Conservation (phyloP, 2,888 invertebrate genomes). For the Lycia hirtaria region DNA sequence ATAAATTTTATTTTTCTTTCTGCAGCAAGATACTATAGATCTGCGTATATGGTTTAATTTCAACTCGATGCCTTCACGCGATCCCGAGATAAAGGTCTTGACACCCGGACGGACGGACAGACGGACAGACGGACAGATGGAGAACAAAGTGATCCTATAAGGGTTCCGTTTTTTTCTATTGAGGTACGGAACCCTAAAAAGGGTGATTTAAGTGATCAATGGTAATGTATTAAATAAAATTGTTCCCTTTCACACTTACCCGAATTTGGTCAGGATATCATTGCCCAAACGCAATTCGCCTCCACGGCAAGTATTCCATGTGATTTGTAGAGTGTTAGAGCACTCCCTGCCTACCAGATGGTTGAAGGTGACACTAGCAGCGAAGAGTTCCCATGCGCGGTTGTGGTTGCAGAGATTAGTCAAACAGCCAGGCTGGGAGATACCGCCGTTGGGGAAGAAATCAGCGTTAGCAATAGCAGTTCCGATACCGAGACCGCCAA, state of each 20-base stretch:
- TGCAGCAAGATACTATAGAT: too few species aligned
- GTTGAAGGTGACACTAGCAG: constrained; percentile 60
- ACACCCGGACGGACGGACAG: too few species aligned
- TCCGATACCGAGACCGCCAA: constrained; percentile 74
- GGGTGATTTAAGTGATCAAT: too few species aligned
- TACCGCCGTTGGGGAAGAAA: constrained; percentile 86
- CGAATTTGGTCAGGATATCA: constrained; percentile 51
- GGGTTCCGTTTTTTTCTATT: too few species aligned
- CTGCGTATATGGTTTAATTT: too few species aligned
- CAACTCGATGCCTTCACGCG: too few species aligned
- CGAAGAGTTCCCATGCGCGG: constrained; percentile 67
- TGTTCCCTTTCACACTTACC: constrained; percentile 46
- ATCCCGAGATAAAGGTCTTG: too few species aligned
- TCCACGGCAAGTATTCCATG: constrained; percentile 60
- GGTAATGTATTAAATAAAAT: too few species aligned
- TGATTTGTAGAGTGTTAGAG: constrained; percentile 53
- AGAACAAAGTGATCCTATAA: too few species aligned
- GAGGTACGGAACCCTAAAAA: too few species aligned
- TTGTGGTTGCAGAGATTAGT: constrained; percentile 66
- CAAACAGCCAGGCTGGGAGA: constrained; percentile 66
- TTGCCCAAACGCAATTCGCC: constrained; percentile 58
- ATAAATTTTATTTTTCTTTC: too few species aligned
- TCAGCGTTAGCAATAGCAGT: constrained; percentile 80
- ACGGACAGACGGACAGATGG: too few species aligned
- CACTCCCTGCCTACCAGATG: constrained; percentile 62